Percentiles rank a stretch among this genome's conserved stretches.
These are phyloP conservation scores for Heliconius aoede DNA, from an alignment of 2,888 invertebrate genomes.

Conservation along the genomic window DNA sequence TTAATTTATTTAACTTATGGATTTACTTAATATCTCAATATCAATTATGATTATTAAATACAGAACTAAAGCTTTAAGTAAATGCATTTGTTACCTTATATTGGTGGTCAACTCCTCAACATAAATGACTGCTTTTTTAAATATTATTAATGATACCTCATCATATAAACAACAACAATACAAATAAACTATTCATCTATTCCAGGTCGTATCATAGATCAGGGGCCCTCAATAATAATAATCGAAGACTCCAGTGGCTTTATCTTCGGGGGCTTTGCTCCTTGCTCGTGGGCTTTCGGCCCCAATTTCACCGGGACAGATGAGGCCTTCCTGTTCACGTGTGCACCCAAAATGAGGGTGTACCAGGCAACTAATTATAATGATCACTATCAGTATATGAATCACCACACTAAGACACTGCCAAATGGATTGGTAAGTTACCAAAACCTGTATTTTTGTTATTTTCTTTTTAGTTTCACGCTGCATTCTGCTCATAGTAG, in stretches of 20 bases:
- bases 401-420: slow-evolving; percentile 95
- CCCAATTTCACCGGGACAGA: slow-evolving; percentile 91
- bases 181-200: not conserved
- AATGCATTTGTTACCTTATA: not conserved
- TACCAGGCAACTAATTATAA: slow-evolving; percentile 93
- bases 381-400: slow-evolving; percentile 95
- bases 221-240: slow-evolving; percentile 92
- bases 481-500: too few species aligned
- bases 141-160: not conserved
- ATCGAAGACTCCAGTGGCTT: slow-evolving; percentile 92
- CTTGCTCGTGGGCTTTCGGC: slow-evolving; percentile 89
- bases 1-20: not conserved
- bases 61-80: not conserved
- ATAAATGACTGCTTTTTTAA: not conserved
- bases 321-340: slow-evolving; percentile 92
- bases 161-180: not conserved
- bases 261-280: slow-evolving; percentile 95
- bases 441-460: not conserved
- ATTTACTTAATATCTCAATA: not conserved
- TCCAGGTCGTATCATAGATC: slow-evolving; percentile 88
- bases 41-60: too few species aligned
- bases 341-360: slow-evolving; percentile 90
- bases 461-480: not conserved
- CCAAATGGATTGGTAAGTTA: slow-evolving; percentile 93
- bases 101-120: too few species aligned